Evolutionary conservation across 53 echinoderm and acorn worm species (phyloP).

Genomic region (Apostichopus leukothele): DNA sequence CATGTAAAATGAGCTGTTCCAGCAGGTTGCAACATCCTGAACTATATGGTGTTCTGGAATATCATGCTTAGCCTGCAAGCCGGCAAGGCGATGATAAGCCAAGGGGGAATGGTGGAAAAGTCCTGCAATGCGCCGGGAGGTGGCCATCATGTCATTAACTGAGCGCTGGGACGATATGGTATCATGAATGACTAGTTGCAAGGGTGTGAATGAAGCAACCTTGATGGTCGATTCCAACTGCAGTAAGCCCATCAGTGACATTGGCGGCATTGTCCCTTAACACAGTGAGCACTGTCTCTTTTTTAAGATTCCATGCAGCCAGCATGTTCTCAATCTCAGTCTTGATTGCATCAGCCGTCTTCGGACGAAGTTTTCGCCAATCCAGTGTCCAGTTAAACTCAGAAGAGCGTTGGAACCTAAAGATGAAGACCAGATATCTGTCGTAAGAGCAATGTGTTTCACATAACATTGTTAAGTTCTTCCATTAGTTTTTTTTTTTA

Average conservation of each 20-base stretch:
- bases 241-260: constrained; percentile 29
- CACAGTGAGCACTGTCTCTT: constrained; percentile 37
- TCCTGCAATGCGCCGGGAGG: too few species aligned
- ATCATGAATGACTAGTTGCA: too few species aligned
- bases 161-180: too few species aligned
- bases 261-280: neutral
- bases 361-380: constrained; percentile 22
- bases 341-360: too few species aligned
- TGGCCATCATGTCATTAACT: too few species aligned
- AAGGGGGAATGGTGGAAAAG: constrained; percentile 25
- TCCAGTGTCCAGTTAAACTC: constrained; percentile 33
- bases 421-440: constrained; percentile 39
- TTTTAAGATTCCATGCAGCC: constrained; percentile 17
- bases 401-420: neutral
- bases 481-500: neutral
- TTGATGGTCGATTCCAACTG: neutral
- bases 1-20: constrained; percentile 49
- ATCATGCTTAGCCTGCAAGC: constrained; percentile 13
- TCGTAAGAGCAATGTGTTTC: constrained; percentile 20
- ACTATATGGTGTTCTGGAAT: constrained; percentile 37
- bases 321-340: constrained; percentile 24
- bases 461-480: constrained; percentile 16
- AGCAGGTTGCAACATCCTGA: constrained; percentile 45
- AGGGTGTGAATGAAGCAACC: neutral
- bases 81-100: constrained; percentile 18